Evolutionary conservation across 2,888 invertebrate genomes (phyloP), one percentile per base, ranked within the genome.

Genomic region (Drosophila anomalipes): DNA sequence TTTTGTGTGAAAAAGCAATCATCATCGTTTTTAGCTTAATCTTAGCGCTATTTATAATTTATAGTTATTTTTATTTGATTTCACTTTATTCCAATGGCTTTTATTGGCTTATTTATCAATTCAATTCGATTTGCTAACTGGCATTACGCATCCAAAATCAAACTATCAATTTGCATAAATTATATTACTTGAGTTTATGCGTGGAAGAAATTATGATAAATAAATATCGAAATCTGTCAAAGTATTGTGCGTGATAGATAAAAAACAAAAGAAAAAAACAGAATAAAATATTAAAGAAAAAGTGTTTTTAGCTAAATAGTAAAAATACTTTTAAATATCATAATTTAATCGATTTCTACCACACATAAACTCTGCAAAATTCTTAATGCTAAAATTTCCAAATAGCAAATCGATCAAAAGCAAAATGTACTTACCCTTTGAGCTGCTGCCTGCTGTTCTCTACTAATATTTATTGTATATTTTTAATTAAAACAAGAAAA

Each of bases 401-500:
- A 35, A 6, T 7, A 37, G 76, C 64, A 67, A 71, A 71, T 76
- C 57, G 66, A 59, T 9, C 26, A 57, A 65, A 7, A 19, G 14
- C 10, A 56, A 56, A 37, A 35, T 53, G 9, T 68, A 83, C 74
- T 76, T 47, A 79, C 64, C 56, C 79, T 87, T 88, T 85, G 88
- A 75, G 88, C 81, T 85, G 88, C 81, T 85, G 83, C 59, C 59
- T 68, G 73, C 63, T 70, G 61, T 53, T 68, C 52, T 77, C 58
- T 86, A 86, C 89, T 88, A 88, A 86, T 82, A 88, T 82, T 83
- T 82, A 87, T 86, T 87, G 89, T 89, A 86, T 64, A 84, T 78
- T 78, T 81, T 54, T 47, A 47, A 47, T 16, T 47, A 16, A 26
- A 26, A 26, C 65, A 60, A 68, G 39, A 28, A 65, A 33, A 61